Evolutionary conservation across 2,797 vertebrate species (phyloP).

Genomic region (Eulemur mongoz): DNA sequence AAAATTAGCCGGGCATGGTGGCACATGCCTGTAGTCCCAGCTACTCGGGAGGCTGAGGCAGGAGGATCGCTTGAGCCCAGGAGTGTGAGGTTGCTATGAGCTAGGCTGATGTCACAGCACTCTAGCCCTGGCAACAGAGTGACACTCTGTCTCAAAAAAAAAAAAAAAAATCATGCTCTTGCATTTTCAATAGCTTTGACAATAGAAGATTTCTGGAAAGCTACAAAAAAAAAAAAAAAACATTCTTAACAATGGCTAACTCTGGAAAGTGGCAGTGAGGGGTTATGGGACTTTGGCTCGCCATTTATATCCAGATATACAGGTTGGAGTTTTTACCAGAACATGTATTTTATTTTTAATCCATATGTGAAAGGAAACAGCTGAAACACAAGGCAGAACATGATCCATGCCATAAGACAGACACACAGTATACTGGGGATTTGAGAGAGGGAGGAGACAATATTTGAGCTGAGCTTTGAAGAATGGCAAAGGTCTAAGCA

Average conservation of each 20-base stretch:
- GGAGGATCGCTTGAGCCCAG: too few species aligned
- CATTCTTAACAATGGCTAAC: not conserved
- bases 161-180: not conserved
- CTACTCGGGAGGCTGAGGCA: too few species aligned
- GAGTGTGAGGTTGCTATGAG: too few species aligned
- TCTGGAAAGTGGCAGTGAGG: slow-evolving; percentile 9
- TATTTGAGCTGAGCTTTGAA: slow-evolving; percentile 32
- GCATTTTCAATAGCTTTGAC: slow-evolving; percentile 21
- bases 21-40: too few species aligned
- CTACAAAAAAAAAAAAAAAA: not conserved
- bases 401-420: not conserved
- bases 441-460: not conserved
- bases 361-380: slow-evolving; percentile 28
- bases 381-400: not conserved
- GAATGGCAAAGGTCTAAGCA: slow-evolving; percentile 37
- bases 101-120: too few species aligned
- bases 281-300: not conserved
- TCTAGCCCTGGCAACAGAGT: too few species aligned
- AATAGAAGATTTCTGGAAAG: not conserved
- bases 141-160: too few species aligned
- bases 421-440: not conserved
- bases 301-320: not conserved
- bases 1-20: too few species aligned
- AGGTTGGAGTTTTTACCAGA: not conserved
- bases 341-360: slow-evolving; percentile 30